These are phyloP conservation scores for Eurystomus glaucurus DNA, from an alignment of 2,797 vertebrate genomes.

Conservation along the genomic window DNA sequence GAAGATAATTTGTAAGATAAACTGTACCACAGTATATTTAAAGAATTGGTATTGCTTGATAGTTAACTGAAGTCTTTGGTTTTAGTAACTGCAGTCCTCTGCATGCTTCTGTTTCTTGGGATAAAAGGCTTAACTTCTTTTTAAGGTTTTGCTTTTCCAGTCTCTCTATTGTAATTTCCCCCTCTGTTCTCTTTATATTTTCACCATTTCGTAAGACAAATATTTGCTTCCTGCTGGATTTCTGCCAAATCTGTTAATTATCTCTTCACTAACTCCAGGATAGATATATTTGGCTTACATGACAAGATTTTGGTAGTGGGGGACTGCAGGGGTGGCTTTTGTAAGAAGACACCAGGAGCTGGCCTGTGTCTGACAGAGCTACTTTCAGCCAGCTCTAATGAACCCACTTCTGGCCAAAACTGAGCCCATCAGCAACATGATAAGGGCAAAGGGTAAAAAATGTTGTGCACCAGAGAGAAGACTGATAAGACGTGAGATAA, in stretches of 20 bases:
- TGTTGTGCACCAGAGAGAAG: neutral
- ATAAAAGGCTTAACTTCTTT: neutral
- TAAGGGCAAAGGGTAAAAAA: neutral
- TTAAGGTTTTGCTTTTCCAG: neutral
- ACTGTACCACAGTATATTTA: neutral
- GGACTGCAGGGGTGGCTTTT: neutral
- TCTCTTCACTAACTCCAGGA: neutral
- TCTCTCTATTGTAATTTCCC: neutral
- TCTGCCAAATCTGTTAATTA: neutral
- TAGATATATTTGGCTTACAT: neutral
- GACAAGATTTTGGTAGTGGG: neutral
- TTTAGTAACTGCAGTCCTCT: neutral
- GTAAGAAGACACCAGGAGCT: neutral
- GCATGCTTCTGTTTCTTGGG: neutral
- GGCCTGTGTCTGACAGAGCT: fast-evolving
- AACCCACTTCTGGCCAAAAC: fast-evolving
- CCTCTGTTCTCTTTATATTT: neutral
- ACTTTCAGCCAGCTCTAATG: neutral
- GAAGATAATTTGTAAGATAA: neutral
- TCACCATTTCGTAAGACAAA: neutral
- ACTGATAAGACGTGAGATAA: neutral
- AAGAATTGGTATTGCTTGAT: neutral
- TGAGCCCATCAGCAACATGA: neutral
- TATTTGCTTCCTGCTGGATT: neutral
- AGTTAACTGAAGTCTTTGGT: neutral